A percentile compares a stretch with the other conserved stretches of the same genome.
Evolutionary conservation across 1,140 invertebrate species (phyloP).

Genomic region (Euwallacea fornicatus): DNA sequence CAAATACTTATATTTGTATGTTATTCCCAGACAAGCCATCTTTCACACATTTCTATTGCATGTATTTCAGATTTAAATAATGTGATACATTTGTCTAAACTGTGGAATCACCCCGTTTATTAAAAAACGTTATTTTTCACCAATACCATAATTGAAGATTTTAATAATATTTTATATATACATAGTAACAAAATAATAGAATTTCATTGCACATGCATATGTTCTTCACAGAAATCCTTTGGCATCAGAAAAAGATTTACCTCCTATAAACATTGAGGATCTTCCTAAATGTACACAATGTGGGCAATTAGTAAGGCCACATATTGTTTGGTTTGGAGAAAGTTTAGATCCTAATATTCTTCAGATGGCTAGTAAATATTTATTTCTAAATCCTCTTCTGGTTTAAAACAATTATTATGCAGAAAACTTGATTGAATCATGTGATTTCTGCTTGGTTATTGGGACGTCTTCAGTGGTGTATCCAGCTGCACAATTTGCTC

Average conservation of each 20-base stretch:
- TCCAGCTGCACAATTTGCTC: slow-evolving; percentile 92
- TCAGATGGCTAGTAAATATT: slow-evolving; percentile 61
- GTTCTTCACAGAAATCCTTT: slow-evolving; percentile 40
- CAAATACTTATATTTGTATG: not conserved
- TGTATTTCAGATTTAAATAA: no score
- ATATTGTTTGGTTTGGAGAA: slow-evolving; percentile 93
- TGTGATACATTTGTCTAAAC: no score
- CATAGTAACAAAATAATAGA: no score
- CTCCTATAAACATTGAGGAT: slow-evolving; percentile 65
- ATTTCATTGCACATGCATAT: not conserved
- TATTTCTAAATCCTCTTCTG: not conserved
- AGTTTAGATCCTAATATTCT: slow-evolving; percentile 68
- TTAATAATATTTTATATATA: no score
- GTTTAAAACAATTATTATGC: slow-evolving; percentile 23
- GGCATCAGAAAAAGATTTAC: slow-evolving; percentile 55
- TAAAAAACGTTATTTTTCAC: no score
- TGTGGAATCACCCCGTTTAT: no score
- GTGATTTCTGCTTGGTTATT: slow-evolving; percentile 83
- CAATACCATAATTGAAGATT: no score
- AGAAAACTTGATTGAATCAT: slow-evolving; percentile 63
- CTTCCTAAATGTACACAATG: slow-evolving; percentile 78
- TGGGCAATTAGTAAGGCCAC: slow-evolving; percentile 73
- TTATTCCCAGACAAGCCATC: not conserved
- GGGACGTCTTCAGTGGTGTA: slow-evolving; percentile 88
- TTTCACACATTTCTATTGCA: no score